Conservation (phyloP, 2,797 vertebrate species). For the Paedocypris micromegethes region DNA sequence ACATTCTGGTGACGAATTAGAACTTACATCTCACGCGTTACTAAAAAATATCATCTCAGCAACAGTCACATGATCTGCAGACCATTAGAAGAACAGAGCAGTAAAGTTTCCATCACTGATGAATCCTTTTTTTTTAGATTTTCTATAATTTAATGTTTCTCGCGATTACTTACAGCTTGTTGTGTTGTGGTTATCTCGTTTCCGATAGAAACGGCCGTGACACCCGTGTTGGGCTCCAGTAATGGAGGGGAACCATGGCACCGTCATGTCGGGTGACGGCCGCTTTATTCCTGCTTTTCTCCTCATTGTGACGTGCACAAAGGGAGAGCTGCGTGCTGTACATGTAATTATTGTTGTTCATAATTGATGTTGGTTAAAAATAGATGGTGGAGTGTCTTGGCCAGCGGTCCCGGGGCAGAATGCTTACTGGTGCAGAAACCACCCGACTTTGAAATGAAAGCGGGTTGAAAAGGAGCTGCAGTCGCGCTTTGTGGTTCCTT, state of each 20-base stretch:
- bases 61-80: too few relatives aligned
- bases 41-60: too few relatives aligned
- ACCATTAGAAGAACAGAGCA: too few relatives aligned
- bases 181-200: too few relatives aligned
- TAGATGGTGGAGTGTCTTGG: constrained; percentile 46
- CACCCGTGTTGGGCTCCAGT: too few relatives aligned
- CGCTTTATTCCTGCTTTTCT: constrained; percentile 29
- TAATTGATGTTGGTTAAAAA: constrained; percentile 55
- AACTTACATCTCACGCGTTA: too few relatives aligned
- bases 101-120: too few relatives aligned
- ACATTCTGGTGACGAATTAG: too few relatives aligned
- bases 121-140: too few relatives aligned
- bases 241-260: constrained; percentile 27
- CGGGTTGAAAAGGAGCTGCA: constrained; percentile 16
- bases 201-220: too few relatives aligned
- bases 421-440: constrained; percentile 47
- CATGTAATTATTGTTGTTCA: constrained; percentile 39
- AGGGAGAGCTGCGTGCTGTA: constrained; percentile 17
- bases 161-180: too few relatives aligned
- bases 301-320: constrained; percentile 20
- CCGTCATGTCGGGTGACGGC: not conserved
- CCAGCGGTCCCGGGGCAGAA: constrained; percentile 39
- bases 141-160: too few relatives aligned
- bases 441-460: constrained; percentile 46
- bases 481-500: constrained; percentile 26